A percentile compares a stretch with the other conserved stretches of the same genome.
These are phyloP conservation scores for Phymanthus crucifer DNA, from an alignment of 92 coral and sea anemone species.

Conservation along the genomic window DNA sequence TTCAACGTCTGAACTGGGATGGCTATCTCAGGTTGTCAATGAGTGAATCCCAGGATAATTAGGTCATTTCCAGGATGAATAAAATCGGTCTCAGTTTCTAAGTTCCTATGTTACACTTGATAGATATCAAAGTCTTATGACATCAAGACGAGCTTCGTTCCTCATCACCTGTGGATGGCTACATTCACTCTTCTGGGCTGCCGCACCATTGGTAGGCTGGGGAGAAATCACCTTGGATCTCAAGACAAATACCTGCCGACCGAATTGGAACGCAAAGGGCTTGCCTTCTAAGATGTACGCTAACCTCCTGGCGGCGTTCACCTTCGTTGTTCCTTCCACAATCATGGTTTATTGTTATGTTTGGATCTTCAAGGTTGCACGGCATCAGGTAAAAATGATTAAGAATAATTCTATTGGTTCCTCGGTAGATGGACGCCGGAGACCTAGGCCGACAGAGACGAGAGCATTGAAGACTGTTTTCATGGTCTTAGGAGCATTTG, in stretches of 20 bases:
- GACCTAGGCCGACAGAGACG: conserved; percentile 17
- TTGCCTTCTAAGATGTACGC: conserved; percentile 59
- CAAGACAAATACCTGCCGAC: conserved; percentile 76
- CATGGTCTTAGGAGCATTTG: conserved; percentile 73
- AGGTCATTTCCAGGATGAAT: no score
- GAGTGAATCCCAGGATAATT: no score
- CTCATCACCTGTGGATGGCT: conserved; percentile 67
- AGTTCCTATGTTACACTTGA: neutral
- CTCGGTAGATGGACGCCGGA: conserved; percentile 13
- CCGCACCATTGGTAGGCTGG: conserved; percentile 80
- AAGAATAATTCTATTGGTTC: conserved; percentile 54
- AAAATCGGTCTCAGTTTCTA: no score
- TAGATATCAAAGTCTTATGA: conserved; percentile 69
- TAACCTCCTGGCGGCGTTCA: conserved; percentile 54
- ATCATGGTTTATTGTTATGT: conserved; percentile 65
- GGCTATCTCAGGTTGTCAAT: no score
- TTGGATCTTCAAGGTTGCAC: conserved; percentile 64
- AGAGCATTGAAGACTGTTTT: conserved; percentile 67
- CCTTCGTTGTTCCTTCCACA: conserved; percentile 55
- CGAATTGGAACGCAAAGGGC: conserved; percentile 76
- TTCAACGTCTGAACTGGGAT: no score
- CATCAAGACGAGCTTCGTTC: conserved; percentile 57
- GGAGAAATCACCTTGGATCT: conserved; percentile 70
- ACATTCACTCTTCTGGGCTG: conserved; percentile 82
- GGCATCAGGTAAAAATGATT: conserved; percentile 61